Evolutionary conservation across 2,797 vertebrate genomes (phyloP), one percentile per base, ranked within the genome.

Genomic region (Lates japonicus): DNA sequence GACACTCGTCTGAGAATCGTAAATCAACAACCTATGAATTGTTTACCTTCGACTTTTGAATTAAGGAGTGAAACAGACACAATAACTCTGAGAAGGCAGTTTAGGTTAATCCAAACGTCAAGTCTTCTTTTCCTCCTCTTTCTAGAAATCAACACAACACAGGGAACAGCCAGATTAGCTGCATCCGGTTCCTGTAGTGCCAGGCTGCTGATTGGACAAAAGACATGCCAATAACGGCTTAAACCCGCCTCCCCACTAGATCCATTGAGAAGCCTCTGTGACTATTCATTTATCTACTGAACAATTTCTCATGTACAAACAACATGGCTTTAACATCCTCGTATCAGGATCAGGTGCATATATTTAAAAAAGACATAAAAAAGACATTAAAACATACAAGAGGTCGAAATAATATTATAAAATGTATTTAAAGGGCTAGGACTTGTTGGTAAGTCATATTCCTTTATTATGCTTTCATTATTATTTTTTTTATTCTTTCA

Each of bases 101-200:
- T 80, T 9, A 80, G 80, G 58, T 87, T 85, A 92, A 87, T 87
- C 90, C 92, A 94, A 94, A 92, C 88, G 93, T 76, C 85, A 90
- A 81, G 63, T 84, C 84, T 87, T 91, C 84, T 88, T 87, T 87
- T 84, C 70, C 85, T 92, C 84, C 87, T 90, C 87, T 92, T 74
- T 84, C 78, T 82, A 87, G 84, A 94, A 92, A 92, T 86, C 87
- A 93, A 91, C 93, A 94, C 90, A 92, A 90, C 88, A 94, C 91
- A 85, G 84, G 51, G 73, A 78, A 44, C 57, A 65, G 54, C 31
- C 1, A 22, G 64, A 25, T 49, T 49, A 72, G 75, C 90, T 90
- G 81, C 82, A 57, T 93, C 90, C 87, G 91, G 76, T 92, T 94
- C 74, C 70, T 22, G 39, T 25, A 0, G 39, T 54, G 0, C 2